Base-by-base conservation (phyloP, 2,797 vertebrate genomes). In the Anguilla marmorata region DNA sequence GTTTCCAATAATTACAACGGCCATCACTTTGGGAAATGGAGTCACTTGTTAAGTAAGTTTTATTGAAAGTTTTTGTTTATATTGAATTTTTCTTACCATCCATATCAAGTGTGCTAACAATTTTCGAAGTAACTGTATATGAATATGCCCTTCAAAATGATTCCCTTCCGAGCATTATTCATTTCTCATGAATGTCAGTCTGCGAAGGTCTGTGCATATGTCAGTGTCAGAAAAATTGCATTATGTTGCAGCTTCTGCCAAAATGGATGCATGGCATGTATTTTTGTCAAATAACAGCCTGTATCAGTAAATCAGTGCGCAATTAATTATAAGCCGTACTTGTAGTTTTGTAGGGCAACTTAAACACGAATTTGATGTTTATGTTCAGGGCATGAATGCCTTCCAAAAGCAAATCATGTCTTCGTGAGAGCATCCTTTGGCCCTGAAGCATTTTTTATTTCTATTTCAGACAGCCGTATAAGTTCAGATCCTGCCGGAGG, bases 141-240 rank as follows among this genome's bases (percentile, higher is more conserved):
- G 74, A 91, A 93, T 93, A 93, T 89, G 92, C 90, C 92, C 90
- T 92, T 92, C 90, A 84, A 90, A 93, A 91, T 92, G 90, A 90
- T 92, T 92, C 89, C 87, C 88, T 91, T 93, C 89, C 91, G 91
- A 91, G 91, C 91, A 91, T 93, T 90, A 91, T 92, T 93, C 93
- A 93, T 95, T 93, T 94, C 93, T 95, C 93, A 93, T 92, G 91
- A 93, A 88, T 87, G 92, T 94, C 95, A 93, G 92, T 92, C 48
- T 54, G 91, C 91, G 89, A 91, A 91, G 90, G 90, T 91, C 92
- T 94, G 93, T 91, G 50, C 91, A 92, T 92, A 91, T 90, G 93
- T 94, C 94, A 94, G 91, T 91, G 92, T 93, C 92, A 89, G 88
- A 87, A 90, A 93, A 91, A 95, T 94, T 93, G 92, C 92, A 92